Evolutionary conservation across 1,140 invertebrate species (phyloP), one percentile per base, ranked within the genome.

Genomic region (Anadara kagoshimensis): DNA sequence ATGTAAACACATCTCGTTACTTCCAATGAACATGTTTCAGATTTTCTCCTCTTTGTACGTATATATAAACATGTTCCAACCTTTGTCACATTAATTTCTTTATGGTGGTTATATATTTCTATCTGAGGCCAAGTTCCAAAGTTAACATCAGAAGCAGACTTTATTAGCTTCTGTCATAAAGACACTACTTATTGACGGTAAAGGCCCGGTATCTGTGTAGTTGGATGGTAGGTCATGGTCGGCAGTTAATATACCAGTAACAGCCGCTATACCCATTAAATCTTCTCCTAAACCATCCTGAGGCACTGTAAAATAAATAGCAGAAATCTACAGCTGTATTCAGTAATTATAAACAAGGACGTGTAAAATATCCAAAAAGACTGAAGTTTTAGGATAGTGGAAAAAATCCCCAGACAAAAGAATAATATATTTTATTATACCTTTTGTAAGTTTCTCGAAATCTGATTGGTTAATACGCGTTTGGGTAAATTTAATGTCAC

Each of bases 101-200:
- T n/a, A n/a, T n/a, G n/a, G n/a, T n/a, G n/a, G n/a, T 36, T 36
- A 36, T 3, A 2, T 36, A 36, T 3, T 36, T 36, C 7, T 36
- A 36, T 36, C 7, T 36, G 7, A 36, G 29, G 29, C 29, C 29
- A 36, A 36, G n/a, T n/a, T 36, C 7, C 7, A 36, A 36, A 2
- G 29, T 3, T 36, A 7, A 36, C 29, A 26, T 26, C 47, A 51
- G 24, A n/a, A 69, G 53, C 29, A 57, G 57, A 36, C 29, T 36
- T 36, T 36, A 36, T 36, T 36, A 36, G 29, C 29, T 36, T 36
- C 29, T 7, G 76, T 84, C 79, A 83, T 78, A 51, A 85, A 87
- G 2, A 87, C 83, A 0, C 83, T 83, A 70, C 84, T 86, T 45
- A 86, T 85, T 11, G 84, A 84, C 1, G 86, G 82, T 24, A 86